These are phyloP conservation scores for Zaprionus vittiger DNA, from an alignment of 1,140 invertebrate species.

Conservation along the genomic window DNA sequence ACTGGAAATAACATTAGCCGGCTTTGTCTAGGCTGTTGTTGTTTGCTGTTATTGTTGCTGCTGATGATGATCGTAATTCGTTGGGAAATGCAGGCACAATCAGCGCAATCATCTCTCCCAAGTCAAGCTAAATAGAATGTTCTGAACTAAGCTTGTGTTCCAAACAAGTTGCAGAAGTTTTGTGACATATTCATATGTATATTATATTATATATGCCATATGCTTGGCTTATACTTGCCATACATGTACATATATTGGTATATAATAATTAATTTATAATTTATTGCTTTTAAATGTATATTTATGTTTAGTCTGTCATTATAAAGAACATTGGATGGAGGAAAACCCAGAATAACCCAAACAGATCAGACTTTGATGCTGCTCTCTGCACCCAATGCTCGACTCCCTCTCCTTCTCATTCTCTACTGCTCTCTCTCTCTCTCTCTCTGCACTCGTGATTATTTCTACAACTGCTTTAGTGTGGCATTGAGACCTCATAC, in stretches of 20 bases:
- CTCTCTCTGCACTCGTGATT: neutral
- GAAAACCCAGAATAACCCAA: too few relatives aligned
- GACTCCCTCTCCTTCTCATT: neutral
- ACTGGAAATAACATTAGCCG: slow-evolving; percentile 70
- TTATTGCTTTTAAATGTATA: neutral
- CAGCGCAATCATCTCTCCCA: slow-evolving; percentile 21
- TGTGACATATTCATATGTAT: neutral
- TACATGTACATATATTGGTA: neutral
- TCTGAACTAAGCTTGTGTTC: neutral
- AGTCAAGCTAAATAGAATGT: slow-evolving; percentile 21
- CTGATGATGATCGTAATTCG: slow-evolving; percentile 49
- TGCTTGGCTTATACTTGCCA: neutral
- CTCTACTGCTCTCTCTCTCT: neutral
- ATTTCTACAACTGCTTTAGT: neutral
- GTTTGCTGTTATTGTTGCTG: slow-evolving; percentile 11
- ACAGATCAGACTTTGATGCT: neutral
- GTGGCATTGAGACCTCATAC: slow-evolving; percentile 19
- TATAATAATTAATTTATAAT: neutral
- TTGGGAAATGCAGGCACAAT: slow-evolving; percentile 44
- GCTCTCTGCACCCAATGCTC: neutral
- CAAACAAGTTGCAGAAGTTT: neutral
- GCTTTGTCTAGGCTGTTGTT: slow-evolving; percentile 31
- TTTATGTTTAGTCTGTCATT: too few relatives aligned
- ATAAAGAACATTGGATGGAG: too few relatives aligned
- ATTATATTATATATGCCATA: neutral